Evolutionary conservation across 2,797 vertebrate species (phyloP).

Genomic region (Dallia pectoralis): DNA sequence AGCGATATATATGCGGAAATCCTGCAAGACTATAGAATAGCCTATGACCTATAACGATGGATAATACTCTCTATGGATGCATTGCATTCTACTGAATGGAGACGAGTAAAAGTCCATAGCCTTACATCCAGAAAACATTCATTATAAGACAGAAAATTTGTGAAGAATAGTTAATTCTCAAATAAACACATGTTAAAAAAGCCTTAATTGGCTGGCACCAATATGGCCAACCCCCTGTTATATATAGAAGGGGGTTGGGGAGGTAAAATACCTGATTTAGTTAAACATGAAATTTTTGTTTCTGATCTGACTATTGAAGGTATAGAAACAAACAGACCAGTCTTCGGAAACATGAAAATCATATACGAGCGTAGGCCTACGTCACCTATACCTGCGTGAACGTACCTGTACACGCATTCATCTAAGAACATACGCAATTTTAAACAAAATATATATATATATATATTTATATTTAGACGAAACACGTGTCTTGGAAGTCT

Average conservation of each 20-base stretch:
- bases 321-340: background rate
- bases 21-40: slow-evolving; percentile 6
- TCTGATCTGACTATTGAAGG: background rate
- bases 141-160: background rate
- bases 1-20: slow-evolving; percentile 13
- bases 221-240: background rate
- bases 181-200: background rate
- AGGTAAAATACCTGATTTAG: background rate
- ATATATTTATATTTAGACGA: background rate
- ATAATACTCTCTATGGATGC: background rate
- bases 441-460: background rate
- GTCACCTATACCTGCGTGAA: too few species aligned
- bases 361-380: too few species aligned
- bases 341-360: background rate
- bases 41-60: background rate
- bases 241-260: background rate
- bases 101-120: background rate
- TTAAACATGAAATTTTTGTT: background rate
- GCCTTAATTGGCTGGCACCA: background rate
- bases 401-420: too few species aligned
- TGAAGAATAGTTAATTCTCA: background rate
- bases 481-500: background rate
- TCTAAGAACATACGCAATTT: background rate
- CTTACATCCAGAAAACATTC: background rate
- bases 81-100: slow-evolving; percentile 6